Evolutionary conservation across 2,113 vertebrate species (phyloP).

Genomic region (Nyctereutes procyonoides): DNA sequence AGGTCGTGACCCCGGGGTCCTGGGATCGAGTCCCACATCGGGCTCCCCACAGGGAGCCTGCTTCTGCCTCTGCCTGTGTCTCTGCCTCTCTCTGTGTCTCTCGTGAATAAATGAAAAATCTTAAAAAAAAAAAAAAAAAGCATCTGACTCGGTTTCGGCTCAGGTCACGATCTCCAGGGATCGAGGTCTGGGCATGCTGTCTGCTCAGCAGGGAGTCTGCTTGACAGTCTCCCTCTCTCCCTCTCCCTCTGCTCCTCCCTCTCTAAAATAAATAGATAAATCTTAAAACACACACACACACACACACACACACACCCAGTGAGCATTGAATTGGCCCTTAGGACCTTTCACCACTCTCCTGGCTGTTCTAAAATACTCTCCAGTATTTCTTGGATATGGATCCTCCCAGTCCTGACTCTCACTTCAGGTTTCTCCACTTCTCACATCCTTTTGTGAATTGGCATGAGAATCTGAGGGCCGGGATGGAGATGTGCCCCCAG

Average conservation of each 20-base stretch:
- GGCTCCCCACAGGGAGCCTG: neutral
- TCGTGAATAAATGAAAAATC: too few species aligned
- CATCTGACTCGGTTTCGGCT: too few species aligned
- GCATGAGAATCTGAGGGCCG: too few species aligned
- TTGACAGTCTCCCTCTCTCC: neutral
- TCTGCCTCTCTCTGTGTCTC: too few species aligned
- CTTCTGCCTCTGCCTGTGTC: neutral
- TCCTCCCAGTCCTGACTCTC: too few species aligned
- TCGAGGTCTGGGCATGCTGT: too few species aligned
- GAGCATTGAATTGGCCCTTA: neutral
- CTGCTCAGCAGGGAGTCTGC: neutral
- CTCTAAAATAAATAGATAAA: neutral
- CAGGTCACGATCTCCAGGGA: too few species aligned
- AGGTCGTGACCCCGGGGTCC: neutral
- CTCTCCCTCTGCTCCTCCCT: neutral
- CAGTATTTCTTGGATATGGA: neutral
- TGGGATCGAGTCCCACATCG: fast-evolving
- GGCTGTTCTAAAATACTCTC: neutral
- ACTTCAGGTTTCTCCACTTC: neutral
- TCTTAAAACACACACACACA: neutral
- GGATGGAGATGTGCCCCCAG: neutral
- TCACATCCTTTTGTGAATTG: neutral
- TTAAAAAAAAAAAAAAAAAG: too few species aligned
- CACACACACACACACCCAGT: neutral
- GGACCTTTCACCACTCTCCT: neutral